Evolutionary conservation across 2,797 vertebrate species (phyloP), one percentile per base, ranked within the genome.

Genomic region (Sylvilagus floridanus): DNA sequence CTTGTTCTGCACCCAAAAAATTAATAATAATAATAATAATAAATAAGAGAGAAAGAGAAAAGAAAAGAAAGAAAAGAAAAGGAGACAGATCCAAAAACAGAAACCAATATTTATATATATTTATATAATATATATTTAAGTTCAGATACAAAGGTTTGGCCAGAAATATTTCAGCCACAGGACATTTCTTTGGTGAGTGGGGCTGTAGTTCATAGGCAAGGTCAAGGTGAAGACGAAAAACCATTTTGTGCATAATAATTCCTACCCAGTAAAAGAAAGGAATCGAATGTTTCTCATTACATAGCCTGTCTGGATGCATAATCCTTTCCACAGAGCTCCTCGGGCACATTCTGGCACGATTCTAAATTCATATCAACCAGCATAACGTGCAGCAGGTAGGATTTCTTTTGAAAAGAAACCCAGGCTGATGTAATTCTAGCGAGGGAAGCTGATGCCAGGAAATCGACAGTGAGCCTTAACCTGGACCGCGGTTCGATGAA

Each of bases 261-360:
- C 84, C 60, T 24, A 6, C 24, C 68, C 47, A 75, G 78, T 96
- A 75, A 93, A 88, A 91, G 75, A 92, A 93, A 17, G 63, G 21
- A 94, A 86, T 94, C 57, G 47, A 96, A 75, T 94, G 92, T 87
- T 96, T 97, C 90, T 94, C 79, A 90, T 93, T 96, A 96, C 17
- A 28, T 6, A 85, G 75, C 28, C 73, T 79, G 62, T 77, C 90
- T 88, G 50, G 82, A 81, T 86, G 60, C 76, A 84, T 5, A 13
- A 24, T 62, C 82, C 84, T 97, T 95, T 95, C 84, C 79, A 50
- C n/a, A 88, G 83, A 95, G 84, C 28, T 95, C 84, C 83, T 94
- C 4, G 0, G 54, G 87, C 93, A 89, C 50, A 32, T 89, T 84
- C 86, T 95, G 84, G 76, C 92, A 94, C 96, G 84, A 91, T 87